A percentile compares a stretch with the other conserved stretches of the same genome.
phyloP scores from a whole-genome alignment of 2,113 vertebrate genomes.

The Ptyas mucosa region DNA sequence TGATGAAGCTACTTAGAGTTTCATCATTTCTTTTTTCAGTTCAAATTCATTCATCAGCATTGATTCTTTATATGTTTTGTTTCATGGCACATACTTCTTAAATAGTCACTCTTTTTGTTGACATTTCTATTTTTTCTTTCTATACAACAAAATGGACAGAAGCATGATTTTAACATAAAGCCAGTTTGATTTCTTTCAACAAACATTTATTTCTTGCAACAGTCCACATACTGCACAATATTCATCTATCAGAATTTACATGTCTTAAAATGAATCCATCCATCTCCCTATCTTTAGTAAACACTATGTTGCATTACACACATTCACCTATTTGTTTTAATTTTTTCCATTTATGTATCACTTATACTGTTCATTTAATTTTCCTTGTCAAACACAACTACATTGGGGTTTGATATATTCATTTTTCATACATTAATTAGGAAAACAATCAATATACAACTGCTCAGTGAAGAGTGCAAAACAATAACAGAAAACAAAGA shows the following conservation, averaged over 20 bases:
- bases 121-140: neutral
- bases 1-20: neutral
- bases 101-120: neutral
- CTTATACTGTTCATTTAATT: neutral
- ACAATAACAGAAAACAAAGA: neutral
- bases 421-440: neutral
- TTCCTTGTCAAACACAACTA: neutral
- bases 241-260: neutral
- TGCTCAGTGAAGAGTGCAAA: neutral
- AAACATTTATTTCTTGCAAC: neutral
- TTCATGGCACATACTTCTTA: neutral
- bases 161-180: neutral
- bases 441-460: neutral
- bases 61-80: neutral
- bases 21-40: neutral
- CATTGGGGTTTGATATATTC: neutral
- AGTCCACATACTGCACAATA: neutral
- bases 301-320: neutral
- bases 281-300: neutral
- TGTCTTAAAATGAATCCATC: neutral
- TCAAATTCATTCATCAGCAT: neutral
- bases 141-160: neutral
- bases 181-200: neutral
- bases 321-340: neutral
- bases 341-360: neutral